Base-by-base conservation (phyloP, 2,797 vertebrate species). In the Leptodactylus fallax region DNA sequence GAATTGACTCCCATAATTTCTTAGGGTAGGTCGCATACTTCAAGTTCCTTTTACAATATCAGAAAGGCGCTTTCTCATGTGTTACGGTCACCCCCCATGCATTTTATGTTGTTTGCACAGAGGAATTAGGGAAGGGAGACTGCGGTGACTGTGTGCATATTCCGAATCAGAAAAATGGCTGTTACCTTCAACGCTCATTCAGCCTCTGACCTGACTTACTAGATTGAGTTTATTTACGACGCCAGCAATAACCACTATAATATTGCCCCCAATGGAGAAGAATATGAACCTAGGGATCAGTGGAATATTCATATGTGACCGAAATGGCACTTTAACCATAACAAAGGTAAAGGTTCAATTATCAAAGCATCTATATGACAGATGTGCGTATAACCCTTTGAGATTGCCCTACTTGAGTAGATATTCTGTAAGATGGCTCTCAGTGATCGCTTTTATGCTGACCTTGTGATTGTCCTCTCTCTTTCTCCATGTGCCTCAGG, bases 331-430 rank as follows among this genome's bases (percentile, higher is more conserved):
- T 77, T 77, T 23, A 77, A 77, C 49, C 21, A 65, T 51, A 49
- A 81, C 21, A 23, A 36, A 61, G 23, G 9, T 36, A 61, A 76
- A 76, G n/a, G 69, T 49, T 74, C 71, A 76, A 61, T 61, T 13
- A 76, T 60, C n/a, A 60, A 16, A 47, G 27, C 19, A 60, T 10
- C 19, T 74, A 74, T 60, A 36, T 84, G 82, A 84, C 53, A 60
- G 83, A 72, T 76, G 23, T 77, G 72, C 19, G 10, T 63, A 61
- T 85, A 85, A 85, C 72, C 85, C 74, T 78, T 86, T 67, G 78
- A 36, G 76, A 63, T 60, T 63, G 36, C 45, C n/a, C 79, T 51
- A 23, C 45, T 78, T 53, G 58, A 60, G 58, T 63, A 49, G 58
- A 85, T 49, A 63, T 85, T 51, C 47, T 78, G 72, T 72, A 85